Conservation (phyloP, 2,888 invertebrate species). For the Malthinus flaveolus region DNA sequence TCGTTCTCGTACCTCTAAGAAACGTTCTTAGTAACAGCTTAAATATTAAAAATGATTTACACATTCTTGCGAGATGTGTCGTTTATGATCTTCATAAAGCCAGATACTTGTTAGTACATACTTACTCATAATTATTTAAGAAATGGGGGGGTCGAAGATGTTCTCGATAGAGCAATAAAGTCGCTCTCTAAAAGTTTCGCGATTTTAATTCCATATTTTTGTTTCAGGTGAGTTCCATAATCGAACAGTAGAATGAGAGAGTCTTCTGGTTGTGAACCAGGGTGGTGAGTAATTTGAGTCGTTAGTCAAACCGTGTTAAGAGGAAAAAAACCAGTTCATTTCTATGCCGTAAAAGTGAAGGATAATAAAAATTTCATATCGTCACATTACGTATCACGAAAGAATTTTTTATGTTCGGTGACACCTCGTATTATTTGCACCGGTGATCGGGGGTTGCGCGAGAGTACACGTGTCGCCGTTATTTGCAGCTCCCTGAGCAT, state of each 20-base stretch:
- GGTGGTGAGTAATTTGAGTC: background rate
- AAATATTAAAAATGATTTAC: constrained; percentile 31
- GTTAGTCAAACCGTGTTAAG: background rate
- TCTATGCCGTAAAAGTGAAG: constrained; percentile 19
- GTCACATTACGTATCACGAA: constrained; percentile 47
- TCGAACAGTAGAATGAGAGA: background rate
- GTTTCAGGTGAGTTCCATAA: background rate
- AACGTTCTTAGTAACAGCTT: constrained; percentile 24
- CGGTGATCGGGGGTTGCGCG: constrained; percentile 42
- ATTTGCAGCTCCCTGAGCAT: constrained; percentile 53
- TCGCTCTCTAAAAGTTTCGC: background rate
- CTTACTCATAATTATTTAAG: constrained; percentile 6
- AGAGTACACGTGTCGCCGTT: constrained; percentile 55
- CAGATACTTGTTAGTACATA: constrained; percentile 4
- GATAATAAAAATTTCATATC: constrained; percentile 54
- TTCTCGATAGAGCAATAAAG: background rate
- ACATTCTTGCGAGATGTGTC: constrained; percentile 25
- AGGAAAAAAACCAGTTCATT: constrained; percentile 9
- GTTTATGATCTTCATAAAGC: constrained; percentile 29
- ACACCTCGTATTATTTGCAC: constrained; percentile 54
- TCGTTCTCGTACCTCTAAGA: constrained; percentile 24
- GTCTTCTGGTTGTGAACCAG: background rate
- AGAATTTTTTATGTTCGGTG: constrained; percentile 52
- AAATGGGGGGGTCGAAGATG: background rate
- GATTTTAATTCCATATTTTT: no score